These are phyloP conservation scores for Conus ventricosus DNA, from an alignment of 1,140 invertebrate species.

Conservation along the genomic window DNA sequence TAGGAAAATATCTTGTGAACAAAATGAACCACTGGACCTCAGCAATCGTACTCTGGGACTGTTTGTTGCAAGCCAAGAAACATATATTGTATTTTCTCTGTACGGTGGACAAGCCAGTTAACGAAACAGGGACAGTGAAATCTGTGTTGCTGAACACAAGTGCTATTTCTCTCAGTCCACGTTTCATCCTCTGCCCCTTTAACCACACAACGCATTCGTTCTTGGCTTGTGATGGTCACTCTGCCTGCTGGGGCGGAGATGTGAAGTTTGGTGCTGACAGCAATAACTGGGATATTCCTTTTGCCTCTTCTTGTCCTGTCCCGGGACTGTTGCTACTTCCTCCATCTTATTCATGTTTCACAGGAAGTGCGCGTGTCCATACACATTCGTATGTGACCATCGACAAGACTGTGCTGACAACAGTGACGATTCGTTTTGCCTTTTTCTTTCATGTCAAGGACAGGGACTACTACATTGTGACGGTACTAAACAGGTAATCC, in stretches of 20 bases:
- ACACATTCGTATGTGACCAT: slow-evolving; percentile 39
- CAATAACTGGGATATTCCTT: not conserved
- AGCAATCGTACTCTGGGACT: not conserved
- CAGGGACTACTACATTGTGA: not conserved
- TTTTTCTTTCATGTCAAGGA: not conserved
- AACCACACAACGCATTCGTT: slow-evolving; percentile 2
- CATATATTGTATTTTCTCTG: not conserved
- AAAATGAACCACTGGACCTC: not conserved
- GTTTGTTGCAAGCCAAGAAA: not conserved
- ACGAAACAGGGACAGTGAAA: not conserved
- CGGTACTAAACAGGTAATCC: too few species aligned
- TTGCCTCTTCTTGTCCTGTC: not conserved
- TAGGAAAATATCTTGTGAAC: not conserved
- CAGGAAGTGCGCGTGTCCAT: not conserved
- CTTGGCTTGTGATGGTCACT: not conserved
- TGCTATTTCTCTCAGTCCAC: not conserved
- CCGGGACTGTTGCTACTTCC: not conserved
- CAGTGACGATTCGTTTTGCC: slow-evolving; percentile 12
- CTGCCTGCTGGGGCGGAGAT: not conserved
- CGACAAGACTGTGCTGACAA: not conserved
- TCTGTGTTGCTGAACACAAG: not conserved
- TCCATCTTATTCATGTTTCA: not conserved
- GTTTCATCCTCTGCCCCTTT: not conserved
- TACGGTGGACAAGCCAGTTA: not conserved
- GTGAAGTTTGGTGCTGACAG: not conserved